Base-by-base conservation (phyloP, 1,140 invertebrate genomes). In the Zelostemma sp. region DNA sequence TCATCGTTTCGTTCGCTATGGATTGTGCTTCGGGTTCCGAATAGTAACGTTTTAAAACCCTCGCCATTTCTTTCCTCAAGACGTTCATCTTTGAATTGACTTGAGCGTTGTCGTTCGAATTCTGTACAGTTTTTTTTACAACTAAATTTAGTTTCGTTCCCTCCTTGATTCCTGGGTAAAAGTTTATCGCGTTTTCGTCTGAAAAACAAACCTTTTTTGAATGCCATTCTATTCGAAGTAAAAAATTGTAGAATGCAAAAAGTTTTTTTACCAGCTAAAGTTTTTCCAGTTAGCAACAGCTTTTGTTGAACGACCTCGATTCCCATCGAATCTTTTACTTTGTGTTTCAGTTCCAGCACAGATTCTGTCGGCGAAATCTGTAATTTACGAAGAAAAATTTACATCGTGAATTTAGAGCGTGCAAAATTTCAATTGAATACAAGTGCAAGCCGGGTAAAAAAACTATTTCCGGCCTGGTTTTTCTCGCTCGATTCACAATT, bases 151-250 rank as follows among this genome's bases (percentile, higher is more conserved):
- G 48, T 50, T 81, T 85, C 19, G 76, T 78, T 1, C 82, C 83
- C 21, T 86, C 84, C 56, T 82, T 85, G 4, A 86, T 86, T 21
- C 80, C 83, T 6, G 84, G 82, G 47, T 86, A 86, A 60, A 85
- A 85, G 65, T 80, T 82, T 54, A 86, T 58, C 6, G 73, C 71
- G 54, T 85, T 82, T 46, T 84, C 82, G 57, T 86, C 84, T 86
- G 47, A 38, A 77, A 80, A 19, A 50, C 45, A 51, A 50, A 18
- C 33, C 21, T 15, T 0, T 5, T 11, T 28, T 28, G n/a, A n/a
- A n/a, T n/a, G n/a, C n/a, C n/a, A n/a, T n/a, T n/a, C n/a, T n/a
- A n/a, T n/a, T n/a, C n/a, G n/a, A n/a, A n/a, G 21, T 25, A 25
- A 25, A 25, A 25, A 25, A 25, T 25, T 25, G 21, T 25, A n/a